Evolutionary conservation across 2,888 invertebrate species (phyloP).

Genomic region (Capitulum mitella): DNA sequence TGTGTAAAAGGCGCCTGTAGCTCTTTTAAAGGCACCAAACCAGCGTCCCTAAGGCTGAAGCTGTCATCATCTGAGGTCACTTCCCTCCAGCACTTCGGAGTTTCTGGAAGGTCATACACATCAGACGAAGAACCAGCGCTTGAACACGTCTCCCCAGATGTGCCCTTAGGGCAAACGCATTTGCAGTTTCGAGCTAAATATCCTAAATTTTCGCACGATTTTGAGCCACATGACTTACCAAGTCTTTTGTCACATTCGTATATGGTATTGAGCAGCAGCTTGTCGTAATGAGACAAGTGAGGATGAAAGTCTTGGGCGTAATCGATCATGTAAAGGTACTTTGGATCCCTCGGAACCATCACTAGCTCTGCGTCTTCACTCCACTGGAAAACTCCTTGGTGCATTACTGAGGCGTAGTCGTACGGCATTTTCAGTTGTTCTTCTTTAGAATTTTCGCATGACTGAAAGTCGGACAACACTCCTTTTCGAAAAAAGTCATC

Average conservation of each 20-base stretch:
- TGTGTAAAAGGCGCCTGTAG: not conserved
- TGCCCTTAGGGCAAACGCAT: not conserved
- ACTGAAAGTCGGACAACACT: not conserved
- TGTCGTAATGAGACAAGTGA: not conserved
- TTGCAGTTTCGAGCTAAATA: not conserved
- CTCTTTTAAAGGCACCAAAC: not conserved
- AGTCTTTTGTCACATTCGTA: not conserved
- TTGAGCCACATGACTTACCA: not conserved
- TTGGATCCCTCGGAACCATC: not conserved
- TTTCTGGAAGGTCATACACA: not conserved
- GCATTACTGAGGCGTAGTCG: not conserved
- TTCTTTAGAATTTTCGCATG: not conserved
- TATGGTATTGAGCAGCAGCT: not conserved
- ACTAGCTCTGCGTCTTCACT: not conserved
- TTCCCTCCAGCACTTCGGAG: not conserved
- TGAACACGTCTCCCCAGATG: not conserved
- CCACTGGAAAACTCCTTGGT: not conserved
- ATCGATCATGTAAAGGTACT: not conserved
- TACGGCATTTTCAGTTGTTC: not conserved
- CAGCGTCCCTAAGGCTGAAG: not conserved
- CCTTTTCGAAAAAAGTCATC: not conserved
- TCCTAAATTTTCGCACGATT: not conserved
- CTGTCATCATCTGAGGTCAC: not conserved
- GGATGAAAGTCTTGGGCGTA: not conserved
- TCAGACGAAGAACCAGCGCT: not conserved